phyloP scores from a whole-genome alignment of 2,888 invertebrate species.

The Philereme vetulata region DNA sequence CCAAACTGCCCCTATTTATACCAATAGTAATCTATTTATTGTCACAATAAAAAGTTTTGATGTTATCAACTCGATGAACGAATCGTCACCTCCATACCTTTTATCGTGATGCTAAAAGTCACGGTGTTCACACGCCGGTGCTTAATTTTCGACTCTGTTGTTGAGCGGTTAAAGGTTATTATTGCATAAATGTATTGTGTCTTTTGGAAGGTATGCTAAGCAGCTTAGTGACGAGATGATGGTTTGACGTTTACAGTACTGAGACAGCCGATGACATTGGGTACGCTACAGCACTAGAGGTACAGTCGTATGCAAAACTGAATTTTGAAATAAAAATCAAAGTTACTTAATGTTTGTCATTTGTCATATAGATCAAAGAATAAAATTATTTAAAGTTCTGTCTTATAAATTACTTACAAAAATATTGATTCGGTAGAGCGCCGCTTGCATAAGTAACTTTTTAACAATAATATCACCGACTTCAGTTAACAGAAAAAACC shows the following conservation, averaged over 20 bases:
- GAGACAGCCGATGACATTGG: conserved; percentile 59
- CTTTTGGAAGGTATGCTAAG: conserved; percentile 67
- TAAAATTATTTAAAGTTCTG: too few relatives aligned
- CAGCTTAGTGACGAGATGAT: conserved; percentile 73
- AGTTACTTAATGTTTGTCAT: too few relatives aligned
- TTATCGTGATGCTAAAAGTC: conserved; percentile 79
- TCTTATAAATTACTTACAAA: too few relatives aligned
- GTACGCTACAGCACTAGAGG: conserved; percentile 43
- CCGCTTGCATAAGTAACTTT: too few relatives aligned
- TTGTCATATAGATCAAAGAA: too few relatives aligned
- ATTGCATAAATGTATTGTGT: conserved; percentile 34
- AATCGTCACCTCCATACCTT: conserved; percentile 77
- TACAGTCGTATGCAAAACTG: conserved; percentile 51
- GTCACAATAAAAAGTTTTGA: conserved; percentile 81
- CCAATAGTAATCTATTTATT: conserved; percentile 82
- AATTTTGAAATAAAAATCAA: neutral
- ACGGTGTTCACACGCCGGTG: conserved; percentile 41
- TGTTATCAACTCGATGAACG: conserved; percentile 81
- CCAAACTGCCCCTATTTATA: conserved; percentile 81
- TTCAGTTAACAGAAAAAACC: too few relatives aligned
- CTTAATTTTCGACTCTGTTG: conserved; percentile 41
- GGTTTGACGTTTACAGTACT: conserved; percentile 73
- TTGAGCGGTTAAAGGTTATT: conserved; percentile 46
- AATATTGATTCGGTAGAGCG: too few relatives aligned
- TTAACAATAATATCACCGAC: too few relatives aligned